Conservation (phyloP, 2,797 vertebrate genomes). For the Typhlichthys subterraneus region DNA sequence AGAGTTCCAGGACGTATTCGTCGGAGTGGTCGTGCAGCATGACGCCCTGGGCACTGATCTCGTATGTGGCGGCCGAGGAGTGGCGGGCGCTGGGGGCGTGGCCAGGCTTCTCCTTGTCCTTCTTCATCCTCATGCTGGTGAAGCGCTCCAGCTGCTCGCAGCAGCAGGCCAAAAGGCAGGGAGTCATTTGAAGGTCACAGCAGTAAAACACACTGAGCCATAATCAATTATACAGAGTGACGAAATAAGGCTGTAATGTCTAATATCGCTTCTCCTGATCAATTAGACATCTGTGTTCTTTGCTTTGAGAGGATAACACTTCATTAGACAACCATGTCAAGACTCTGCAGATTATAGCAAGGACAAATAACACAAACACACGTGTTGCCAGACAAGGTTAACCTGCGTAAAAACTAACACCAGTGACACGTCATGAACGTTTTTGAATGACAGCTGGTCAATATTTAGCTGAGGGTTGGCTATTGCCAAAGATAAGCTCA, state of each 20-base stretch:
- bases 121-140: constrained; percentile 91
- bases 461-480: not conserved
- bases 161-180: constrained; percentile 23
- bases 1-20: constrained; percentile 85
- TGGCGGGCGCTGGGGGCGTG: constrained; percentile 73
- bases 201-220: not conserved
- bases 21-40: constrained; percentile 81
- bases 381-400: constrained; percentile 17
- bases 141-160: constrained; percentile 87
- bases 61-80: constrained; percentile 81
- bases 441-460: constrained; percentile 13
- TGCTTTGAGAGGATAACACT: not conserved
- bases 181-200: not conserved
- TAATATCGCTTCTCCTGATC: not conserved
- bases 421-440: not conserved
- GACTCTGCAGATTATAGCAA: constrained; percentile 21
- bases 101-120: constrained; percentile 86
- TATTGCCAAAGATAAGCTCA: constrained; percentile 7
- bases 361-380: constrained; percentile 11
- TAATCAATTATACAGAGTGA: not conserved
- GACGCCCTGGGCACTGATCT: constrained; percentile 67
- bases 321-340: constrained; percentile 13
- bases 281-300: too few relatives aligned
- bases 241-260: not conserved
- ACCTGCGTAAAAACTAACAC: constrained; percentile 5